Evolutionary conservation across 23 tunicate species (phyloP).

Genomic region (Aplidium turbinatum): DNA sequence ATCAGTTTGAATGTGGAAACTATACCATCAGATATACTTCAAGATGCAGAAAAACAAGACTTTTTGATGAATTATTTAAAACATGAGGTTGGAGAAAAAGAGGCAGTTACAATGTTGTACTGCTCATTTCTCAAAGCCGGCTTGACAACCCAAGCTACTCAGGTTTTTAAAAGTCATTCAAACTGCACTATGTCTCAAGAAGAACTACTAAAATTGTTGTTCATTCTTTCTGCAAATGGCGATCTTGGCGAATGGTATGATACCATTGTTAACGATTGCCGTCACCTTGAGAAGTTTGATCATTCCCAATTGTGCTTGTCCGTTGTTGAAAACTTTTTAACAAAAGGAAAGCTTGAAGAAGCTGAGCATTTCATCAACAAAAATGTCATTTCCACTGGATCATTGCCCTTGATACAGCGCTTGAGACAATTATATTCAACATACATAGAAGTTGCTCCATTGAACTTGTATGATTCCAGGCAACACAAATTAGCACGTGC

Average conservation of each 20-base stretch:
- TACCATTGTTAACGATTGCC: neutral
- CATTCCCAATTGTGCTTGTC: neutral
- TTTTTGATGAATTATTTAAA: neutral
- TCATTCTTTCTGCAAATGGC: neutral
- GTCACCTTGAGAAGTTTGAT: neutral
- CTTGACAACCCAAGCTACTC: neutral
- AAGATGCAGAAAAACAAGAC: neutral
- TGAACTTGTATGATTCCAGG: no score
- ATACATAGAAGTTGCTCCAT: no score
- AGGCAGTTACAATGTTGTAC: neutral
- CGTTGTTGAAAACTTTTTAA: neutral
- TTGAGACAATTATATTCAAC: no score
- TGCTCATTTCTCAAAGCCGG: neutral
- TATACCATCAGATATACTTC: neutral
- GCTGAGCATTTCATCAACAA: neutral
- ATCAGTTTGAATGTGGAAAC: neutral
- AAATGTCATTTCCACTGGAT: no score
- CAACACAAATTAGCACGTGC: no score
- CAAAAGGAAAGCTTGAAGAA: neutral
- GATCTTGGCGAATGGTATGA: neutral
- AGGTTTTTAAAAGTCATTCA: neutral
- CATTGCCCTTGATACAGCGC: no score
- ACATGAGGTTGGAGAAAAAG: neutral
- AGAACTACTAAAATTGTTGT: neutral
- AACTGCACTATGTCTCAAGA: neutral